Evolutionary conservation across 2,888 invertebrate species (phyloP), one percentile per base, ranked within the genome.

Genomic region (Thera britannica): DNA sequence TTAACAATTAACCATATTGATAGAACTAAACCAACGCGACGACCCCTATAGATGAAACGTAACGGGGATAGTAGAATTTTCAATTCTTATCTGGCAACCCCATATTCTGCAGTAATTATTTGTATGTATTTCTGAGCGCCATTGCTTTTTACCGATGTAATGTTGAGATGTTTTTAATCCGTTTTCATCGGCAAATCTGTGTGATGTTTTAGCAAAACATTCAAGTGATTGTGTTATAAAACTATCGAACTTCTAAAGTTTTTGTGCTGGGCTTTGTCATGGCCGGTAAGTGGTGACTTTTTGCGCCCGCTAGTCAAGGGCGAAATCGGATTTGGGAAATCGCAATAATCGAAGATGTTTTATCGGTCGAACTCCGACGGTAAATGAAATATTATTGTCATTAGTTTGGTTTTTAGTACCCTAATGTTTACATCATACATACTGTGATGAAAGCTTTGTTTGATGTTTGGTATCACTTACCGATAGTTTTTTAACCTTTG

Each of bases 241-340:
- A 94, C 90, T 93, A 88, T 93, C 77, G 86, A 91, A 93, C 90
- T 93, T 90, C 88, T 87, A 89, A 90, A 92, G 91, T 92, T 92
- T 87, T 92, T 90, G 93, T 93, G 93, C 93, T 93, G 93, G 93
- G 92, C 90, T 95, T 95, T 96, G 96, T 96, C 96, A 96, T 96
- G 96, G 96, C 96, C 96, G 96, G 96, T 96, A 96, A 96, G 96
- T 96, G 94, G 93, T 92, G 93, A 93, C 93, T 94, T 94, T 93
- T 93, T 89, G 91, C 90, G 90, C 91, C 91, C 91, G 90, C 86
- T 91, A 91, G 87, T 92, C 92, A 94, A 94, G 94, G 93, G 93
- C 93, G 93, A 94, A 92, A 93, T 92, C 87, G 93, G 93, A 91
- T 88, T 93, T 90, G 88, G 91, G 90, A 93, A 66, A 90, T 93